Evolutionary conservation across 1,140 invertebrate genomes (phyloP).

Genomic region (Tetramorium parvispinum): DNA sequence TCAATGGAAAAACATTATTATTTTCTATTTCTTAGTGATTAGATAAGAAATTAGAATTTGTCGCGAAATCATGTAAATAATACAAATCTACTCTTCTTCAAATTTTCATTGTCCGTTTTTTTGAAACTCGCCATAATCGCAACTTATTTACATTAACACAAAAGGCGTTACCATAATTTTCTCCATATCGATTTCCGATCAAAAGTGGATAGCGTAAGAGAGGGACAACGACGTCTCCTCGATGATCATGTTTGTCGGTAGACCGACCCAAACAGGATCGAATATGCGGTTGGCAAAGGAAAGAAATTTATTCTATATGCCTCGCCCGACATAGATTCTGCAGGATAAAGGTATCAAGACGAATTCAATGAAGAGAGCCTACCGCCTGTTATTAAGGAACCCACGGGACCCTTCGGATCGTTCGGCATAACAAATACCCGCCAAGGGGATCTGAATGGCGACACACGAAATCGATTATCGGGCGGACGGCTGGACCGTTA

Average conservation of each 20-base stretch:
- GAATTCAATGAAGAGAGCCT: conserved; percentile 75
- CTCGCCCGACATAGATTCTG: conserved; percentile 52
- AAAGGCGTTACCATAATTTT: conserved; percentile 49
- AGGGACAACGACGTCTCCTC: not conserved
- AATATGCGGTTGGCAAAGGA: conserved; percentile 59
- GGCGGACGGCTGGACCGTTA: not conserved
- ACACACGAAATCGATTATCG: conserved; percentile 63
- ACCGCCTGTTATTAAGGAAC: conserved; percentile 71
- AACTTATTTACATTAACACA: conserved; percentile 26
- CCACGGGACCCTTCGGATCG: conserved; percentile 55
- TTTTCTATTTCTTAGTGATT: not conserved
- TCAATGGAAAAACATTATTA: not conserved
- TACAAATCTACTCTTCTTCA: not conserved
- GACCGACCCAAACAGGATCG: conserved; percentile 18
- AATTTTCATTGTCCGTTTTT: not conserved
- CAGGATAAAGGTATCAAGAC: conserved; percentile 70
- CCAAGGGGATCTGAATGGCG: conserved; percentile 43
- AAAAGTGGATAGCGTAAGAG: conserved; percentile 25
- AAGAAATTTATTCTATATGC: conserved; percentile 67
- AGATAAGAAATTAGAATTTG: not conserved
- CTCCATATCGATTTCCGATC: conserved; percentile 49
- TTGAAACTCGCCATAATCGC: not conserved
- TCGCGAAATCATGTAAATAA: conserved; percentile 2
- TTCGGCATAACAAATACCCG: conserved; percentile 62
- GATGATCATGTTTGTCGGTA: conserved; percentile 40